Conservation (phyloP, 2,888 invertebrate species). For the Apodemia arnacis region DNA sequence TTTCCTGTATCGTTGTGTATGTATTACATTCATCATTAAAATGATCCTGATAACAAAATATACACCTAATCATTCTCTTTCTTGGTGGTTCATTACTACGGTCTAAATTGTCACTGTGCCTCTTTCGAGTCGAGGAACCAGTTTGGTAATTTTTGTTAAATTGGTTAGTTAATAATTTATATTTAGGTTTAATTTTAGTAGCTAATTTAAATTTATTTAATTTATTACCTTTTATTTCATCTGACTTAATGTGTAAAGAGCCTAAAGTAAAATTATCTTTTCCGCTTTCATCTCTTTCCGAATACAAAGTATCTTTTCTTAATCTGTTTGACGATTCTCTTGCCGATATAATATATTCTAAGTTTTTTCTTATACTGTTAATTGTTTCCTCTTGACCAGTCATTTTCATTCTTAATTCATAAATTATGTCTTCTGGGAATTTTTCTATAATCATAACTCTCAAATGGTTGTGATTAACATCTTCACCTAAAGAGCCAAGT, state of each 20-base stretch:
- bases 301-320: background rate
- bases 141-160: background rate
- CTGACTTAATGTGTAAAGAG: conserved; percentile 27
- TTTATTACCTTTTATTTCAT: background rate
- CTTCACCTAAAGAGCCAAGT: conserved; percentile 76
- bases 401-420: conserved; percentile 59
- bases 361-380: conserved; percentile 43
- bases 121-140: background rate
- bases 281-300: background rate
- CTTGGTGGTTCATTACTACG: background rate
- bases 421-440: conserved; percentile 59
- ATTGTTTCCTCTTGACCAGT: conserved; percentile 38
- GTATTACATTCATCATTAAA: conserved; percentile 39
- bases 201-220: background rate
- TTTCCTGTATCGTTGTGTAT: conserved; percentile 16
- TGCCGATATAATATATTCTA: conserved; percentile 61
- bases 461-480: conserved; percentile 74
- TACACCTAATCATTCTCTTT: conserved; percentile 31
- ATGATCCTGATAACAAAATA: conserved; percentile 40
- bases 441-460: conserved; percentile 56
- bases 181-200: background rate
- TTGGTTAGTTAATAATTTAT: background rate
- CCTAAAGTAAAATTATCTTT: conserved; percentile 30
- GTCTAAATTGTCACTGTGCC: background rate
- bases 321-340: conserved; percentile 41